phyloP scores from a whole-genome alignment of 2,797 vertebrate genomes.

The Helicolenus hilgendorfi region DNA sequence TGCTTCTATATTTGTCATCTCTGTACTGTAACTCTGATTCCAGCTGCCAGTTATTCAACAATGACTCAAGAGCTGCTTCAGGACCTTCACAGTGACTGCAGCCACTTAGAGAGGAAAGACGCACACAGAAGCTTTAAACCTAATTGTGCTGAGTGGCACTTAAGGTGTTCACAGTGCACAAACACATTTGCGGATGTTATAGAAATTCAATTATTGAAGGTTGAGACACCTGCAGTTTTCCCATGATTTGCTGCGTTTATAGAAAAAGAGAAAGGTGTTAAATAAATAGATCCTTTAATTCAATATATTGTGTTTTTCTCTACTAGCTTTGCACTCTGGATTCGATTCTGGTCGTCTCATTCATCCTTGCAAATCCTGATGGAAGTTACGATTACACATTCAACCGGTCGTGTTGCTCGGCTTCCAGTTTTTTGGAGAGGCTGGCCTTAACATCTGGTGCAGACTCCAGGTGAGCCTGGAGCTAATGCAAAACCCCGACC shows the following conservation, averaged over 20 bases:
- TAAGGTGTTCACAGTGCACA: neutral
- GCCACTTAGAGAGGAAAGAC: neutral
- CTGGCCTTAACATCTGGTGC: neutral
- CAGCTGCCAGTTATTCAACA: neutral
- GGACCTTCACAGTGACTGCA: constrained; percentile 1
- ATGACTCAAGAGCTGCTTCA: neutral
- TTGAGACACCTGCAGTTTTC: neutral
- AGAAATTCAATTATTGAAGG: neutral
- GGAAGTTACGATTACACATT: neutral
- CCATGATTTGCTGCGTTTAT: neutral
- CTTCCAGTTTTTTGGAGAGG: neutral
- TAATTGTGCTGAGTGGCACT: constrained; percentile 3
- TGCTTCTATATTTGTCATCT: neutral
- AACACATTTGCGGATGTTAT: neutral
- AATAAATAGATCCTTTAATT: neutral
- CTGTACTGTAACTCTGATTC: neutral
- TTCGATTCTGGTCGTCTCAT: neutral
- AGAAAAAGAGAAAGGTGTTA: neutral
- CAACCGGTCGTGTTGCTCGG: neutral
- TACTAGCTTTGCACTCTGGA: neutral
- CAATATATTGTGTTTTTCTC: neutral
- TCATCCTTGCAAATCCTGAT: neutral
- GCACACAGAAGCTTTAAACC: constrained; percentile 2
- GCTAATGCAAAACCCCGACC: neutral
- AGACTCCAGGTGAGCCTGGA: neutral